Base-by-base conservation (phyloP, 1,140 invertebrate genomes). In the Chrysomallon squamiferum region DNA sequence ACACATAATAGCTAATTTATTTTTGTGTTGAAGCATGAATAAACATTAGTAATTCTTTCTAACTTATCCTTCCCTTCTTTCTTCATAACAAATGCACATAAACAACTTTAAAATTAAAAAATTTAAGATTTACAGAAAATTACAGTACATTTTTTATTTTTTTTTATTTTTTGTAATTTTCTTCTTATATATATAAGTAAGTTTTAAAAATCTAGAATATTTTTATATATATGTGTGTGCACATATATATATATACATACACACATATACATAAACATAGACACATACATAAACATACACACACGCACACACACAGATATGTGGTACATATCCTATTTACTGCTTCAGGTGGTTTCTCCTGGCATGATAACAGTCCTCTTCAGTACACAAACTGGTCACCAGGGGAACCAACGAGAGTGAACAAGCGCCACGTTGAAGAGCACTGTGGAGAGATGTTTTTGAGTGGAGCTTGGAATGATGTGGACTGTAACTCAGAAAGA, bases 321-420 rank as follows among this genome's bases (percentile, higher is more conserved):
- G 9, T n/a, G 9, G 9, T 43, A n/a, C 9, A 38, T 38, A 7
- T 38, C 35, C 35, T 27, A 22, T 30, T 54, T 3, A 20, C 9
- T 27, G n/a, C 25, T 2, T 22, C n/a, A 54, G 50, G 29, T 54
- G 50, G 50, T 54, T 54, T 54, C 29, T 9, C 50, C 29, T 54
- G 50, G 50, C 50, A 30, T 54, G 50, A 54, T 22, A 54, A 54
- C 50, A 54, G 50, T 30, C 50, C 50, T 29, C 22, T 54, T 13
- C 50, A 54, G 50, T 54, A 20, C n/a, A 54, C 50, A 0, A 54
- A 54, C 22, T 54, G 50, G 50, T 25, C 50, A 9, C 50, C 50
- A 25, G 29, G 29, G 6, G 50, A 54, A 30, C 50, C 50, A 22
- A 27, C 50, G 0, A 5, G 22, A 4, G n/a, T 20, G 4, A 30